Conservation (phyloP, 2,888 invertebrate genomes). For the Patella ulyssiponensis region DNA sequence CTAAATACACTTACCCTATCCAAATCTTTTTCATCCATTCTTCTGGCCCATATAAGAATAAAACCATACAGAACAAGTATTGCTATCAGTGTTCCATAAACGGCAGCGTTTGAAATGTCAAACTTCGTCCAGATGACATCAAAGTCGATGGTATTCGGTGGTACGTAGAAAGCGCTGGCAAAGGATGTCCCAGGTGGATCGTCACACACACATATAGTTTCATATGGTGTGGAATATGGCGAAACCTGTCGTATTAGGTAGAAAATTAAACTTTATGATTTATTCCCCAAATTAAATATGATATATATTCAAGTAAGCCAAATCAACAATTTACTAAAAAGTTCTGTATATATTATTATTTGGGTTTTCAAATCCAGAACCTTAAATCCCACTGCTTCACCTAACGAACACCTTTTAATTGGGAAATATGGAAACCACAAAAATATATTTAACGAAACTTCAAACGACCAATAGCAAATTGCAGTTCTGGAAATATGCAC, state of each 20-base stretch:
- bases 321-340: too few relatives aligned
- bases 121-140: constrained; percentile 56
- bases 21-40: constrained; percentile 64
- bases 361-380: too few relatives aligned
- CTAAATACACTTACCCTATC: constrained; percentile 40
- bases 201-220: constrained; percentile 56
- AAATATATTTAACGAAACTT: neutral
- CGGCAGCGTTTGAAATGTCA: constrained; percentile 65
- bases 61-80: constrained; percentile 57
- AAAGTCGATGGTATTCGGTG: constrained; percentile 64
- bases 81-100: constrained; percentile 65
- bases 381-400: too few relatives aligned
- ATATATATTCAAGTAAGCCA: too few relatives aligned
- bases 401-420: neutral
- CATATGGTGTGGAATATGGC: constrained; percentile 24
- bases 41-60: constrained; percentile 64
- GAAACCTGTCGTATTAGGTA: constrained; percentile 15
- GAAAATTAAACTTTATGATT: too few relatives aligned
- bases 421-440: neutral
- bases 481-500: neutral
- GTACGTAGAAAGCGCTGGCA: constrained; percentile 58
- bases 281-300: too few relatives aligned
- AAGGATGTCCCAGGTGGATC: constrained; percentile 59
- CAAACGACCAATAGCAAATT: neutral
- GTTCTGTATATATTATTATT: too few relatives aligned